These are phyloP conservation scores for Holacanthus passer DNA, from an alignment of 2,113 vertebrate species.

Conservation along the genomic window DNA sequence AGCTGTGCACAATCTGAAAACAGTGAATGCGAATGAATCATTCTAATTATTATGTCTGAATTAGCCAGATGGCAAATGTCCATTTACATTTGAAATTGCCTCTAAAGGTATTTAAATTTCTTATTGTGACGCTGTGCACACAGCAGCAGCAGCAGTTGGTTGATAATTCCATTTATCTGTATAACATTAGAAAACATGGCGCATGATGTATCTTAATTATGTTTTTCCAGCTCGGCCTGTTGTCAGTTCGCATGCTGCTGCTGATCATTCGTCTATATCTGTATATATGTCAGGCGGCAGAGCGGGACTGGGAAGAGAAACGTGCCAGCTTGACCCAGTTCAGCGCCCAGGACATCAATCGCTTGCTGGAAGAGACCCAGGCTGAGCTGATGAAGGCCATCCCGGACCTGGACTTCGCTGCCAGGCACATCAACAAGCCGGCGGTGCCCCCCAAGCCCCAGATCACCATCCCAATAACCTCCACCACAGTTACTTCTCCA, in stretches of 20 bases:
- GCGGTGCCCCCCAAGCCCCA: constrained; percentile 83
- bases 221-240: constrained; percentile 7
- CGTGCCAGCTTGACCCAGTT: constrained; percentile 95
- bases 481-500: constrained; percentile 76
- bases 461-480: constrained; percentile 78
- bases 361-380: constrained; percentile 96
- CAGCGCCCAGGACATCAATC: constrained; percentile 97
- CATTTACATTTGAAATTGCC: constrained; percentile 18
- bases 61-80: constrained; percentile 44
- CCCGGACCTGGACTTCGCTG: constrained; percentile 95
- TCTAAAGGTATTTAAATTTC: constrained; percentile 17
- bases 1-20: not conserved
- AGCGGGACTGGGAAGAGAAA: constrained; percentile 94
- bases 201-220: constrained; percentile 11
- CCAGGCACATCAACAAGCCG: constrained; percentile 89
- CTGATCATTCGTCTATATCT: constrained; percentile 34
- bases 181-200: constrained; percentile 16
- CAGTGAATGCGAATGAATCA: not conserved
- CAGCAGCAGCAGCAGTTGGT: constrained; percentile 30
- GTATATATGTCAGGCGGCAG: constrained; percentile 87
- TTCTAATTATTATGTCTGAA: not conserved
- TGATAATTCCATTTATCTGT: too few relatives aligned
- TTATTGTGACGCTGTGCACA: not conserved
- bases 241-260: not conserved
- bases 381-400: constrained; percentile 98